These are phyloP conservation scores for Ophion ventricosus DNA, from an alignment of 2,888 invertebrate genomes.

Conservation along the genomic window DNA sequence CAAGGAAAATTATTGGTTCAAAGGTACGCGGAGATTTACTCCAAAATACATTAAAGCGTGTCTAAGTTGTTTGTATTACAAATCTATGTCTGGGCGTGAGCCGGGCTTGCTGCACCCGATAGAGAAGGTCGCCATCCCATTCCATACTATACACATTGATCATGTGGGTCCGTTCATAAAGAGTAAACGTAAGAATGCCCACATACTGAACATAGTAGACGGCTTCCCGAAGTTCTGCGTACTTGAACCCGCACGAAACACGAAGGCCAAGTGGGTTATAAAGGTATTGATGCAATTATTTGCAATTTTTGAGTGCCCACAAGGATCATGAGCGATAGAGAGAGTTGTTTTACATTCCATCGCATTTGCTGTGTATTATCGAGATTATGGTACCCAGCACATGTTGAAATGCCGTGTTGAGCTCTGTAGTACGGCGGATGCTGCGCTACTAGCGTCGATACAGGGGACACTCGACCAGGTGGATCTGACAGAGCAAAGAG, in stretches of 20 bases:
- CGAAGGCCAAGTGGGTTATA: constrained; percentile 72
- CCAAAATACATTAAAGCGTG: constrained; percentile 80
- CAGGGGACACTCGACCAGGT: constrained; percentile 58
- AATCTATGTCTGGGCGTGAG: constrained; percentile 70
- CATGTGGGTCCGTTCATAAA: constrained; percentile 80
- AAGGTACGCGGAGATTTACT: constrained; percentile 77
- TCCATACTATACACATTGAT: constrained; percentile 81
- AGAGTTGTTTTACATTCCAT: constrained; percentile 77
- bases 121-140: constrained; percentile 77
- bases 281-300: constrained; percentile 73
- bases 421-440: constrained; percentile 60
- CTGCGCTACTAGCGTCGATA: constrained; percentile 44
- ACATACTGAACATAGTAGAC: constrained; percentile 77
- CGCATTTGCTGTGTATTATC: constrained; percentile 76
- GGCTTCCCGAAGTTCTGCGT: constrained; percentile 79
- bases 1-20: constrained; percentile 80
- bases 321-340: constrained; percentile 77
- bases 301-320: constrained; percentile 71
- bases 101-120: constrained; percentile 80
- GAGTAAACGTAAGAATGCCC: constrained; percentile 73
- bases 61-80: constrained; percentile 78
- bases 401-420: constrained; percentile 73
- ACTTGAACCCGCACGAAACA: constrained; percentile 73
- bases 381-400: constrained; percentile 72
- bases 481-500: constrained; percentile 48